Evolutionary conservation across 2,797 vertebrate species (phyloP), one percentile per base, ranked within the genome.

Genomic region (Rhinichthys osculus): DNA sequence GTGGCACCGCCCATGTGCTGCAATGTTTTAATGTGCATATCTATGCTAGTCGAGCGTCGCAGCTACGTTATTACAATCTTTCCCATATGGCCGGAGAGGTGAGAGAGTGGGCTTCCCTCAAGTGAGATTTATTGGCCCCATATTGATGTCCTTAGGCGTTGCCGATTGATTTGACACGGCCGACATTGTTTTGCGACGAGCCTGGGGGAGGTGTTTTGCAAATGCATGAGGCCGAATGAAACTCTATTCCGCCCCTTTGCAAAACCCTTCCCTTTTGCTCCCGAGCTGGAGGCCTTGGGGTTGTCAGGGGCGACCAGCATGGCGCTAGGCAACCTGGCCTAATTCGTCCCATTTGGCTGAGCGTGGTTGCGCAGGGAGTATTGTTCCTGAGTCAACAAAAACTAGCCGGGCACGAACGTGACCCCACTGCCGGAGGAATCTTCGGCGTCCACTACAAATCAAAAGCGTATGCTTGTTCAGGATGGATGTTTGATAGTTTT

Each of bases 111-210:
- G 64, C 71, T 80, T 85, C 69, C 83, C 89, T 87, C 62, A 3
- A 82, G 83, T 67, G 88, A 92, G 91, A 91, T 93, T 92, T 94
- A 94, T 94, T 91, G 90, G 90, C 87, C 91, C 92, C 88, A 86
- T 93, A 93, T 94, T 93, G 93, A 93, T 92, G 84, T 95, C 93
- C 93, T 93, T 92, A 90, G 88, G 92, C 85, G 90, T 93, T 87
- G 90, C 93, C 91, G 93, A 97, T 96, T 92, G 92, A 93, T 96
- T 96, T 92, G 90, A 90, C 90, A 93, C 86, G 92, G 90, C 91
- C 91, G 89, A 87, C 89, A 84, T 87, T 90, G 85, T 90, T 90
- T 85, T 88, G 71, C 23, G 21, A 83, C 23, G 21, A 83, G 87
- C 69, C 44, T 74, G 13, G 73, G 87, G 90, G 87, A 83, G 85